Evolutionary conservation across 1,140 invertebrate species (phyloP), one percentile per base, ranked within the genome.

Genomic region (Pachypeltis micranthus): DNA sequence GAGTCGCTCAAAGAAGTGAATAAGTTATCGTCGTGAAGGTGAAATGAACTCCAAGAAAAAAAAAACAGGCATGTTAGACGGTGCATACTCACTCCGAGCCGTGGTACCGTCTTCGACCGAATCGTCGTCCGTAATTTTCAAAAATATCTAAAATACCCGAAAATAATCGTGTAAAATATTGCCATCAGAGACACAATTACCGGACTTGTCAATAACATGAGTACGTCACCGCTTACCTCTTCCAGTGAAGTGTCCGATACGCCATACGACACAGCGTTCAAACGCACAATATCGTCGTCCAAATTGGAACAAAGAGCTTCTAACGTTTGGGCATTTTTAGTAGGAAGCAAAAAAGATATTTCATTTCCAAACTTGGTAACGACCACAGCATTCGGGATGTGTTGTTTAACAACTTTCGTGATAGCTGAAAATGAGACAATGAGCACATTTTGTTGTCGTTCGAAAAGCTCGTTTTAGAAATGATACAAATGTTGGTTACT

Each of bases 191-290:
- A 39, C 7, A 39, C n/a, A 10, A 39, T n/a, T 39, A 10, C 34
- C 7, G 34, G 7, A 39, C 34, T 10, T 39, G 34, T 10, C 34
- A 10, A 10, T 39, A 39, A n/a, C n/a, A n/a, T 10, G 34, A 7
- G 7, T 39, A 51, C n/a, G 21, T 16, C 12, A 51, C 10, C 12
- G 23, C 10, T 51, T 51, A 65, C 64, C 55, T 65, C 64, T 65
- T 65, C 64, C 14, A 65, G 28, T 39, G 64, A 65, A 10, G 64
- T 62, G 34, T 65, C 64, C 19, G 64, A 65, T 21, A 65, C 61
- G 29, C 64, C 64, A 51, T 65, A 65, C n/a, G 54, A 58, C 16
- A 60, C 25, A n/a, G 56, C 51, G 25, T 54, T 54, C 21, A 65
- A 55, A 1, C 12, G 16, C 1, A 12, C 21, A 3, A 54, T 27